These are phyloP conservation scores for Phocoena sinus DNA, from an alignment of 2,113 vertebrate genomes.

Conservation along the genomic window DNA sequence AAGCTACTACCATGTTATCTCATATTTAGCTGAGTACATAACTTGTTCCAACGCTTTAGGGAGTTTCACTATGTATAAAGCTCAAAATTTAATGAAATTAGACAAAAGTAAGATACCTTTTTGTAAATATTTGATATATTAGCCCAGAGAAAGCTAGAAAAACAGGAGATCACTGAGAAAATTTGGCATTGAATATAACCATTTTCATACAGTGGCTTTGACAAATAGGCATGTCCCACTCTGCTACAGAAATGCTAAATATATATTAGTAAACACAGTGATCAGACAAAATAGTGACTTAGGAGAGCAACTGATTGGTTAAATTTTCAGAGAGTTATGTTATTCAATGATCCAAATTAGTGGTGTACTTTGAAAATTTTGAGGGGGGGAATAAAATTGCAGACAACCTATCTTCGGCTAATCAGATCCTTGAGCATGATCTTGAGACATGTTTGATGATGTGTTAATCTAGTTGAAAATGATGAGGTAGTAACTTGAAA, in stretches of 20 bases:
- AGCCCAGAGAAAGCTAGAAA: not conserved
- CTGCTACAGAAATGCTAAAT: not conserved
- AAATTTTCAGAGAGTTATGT: constrained; percentile 41
- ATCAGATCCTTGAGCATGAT: constrained; percentile 46
- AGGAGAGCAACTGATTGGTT: not conserved
- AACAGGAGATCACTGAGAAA: not conserved
- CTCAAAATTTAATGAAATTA: not conserved
- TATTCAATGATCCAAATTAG: constrained; percentile 50
- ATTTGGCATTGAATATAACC: not conserved
- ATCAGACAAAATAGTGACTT: constrained; percentile 37
- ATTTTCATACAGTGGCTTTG: not conserved
- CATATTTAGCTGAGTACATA: not conserved
- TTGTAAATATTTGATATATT: constrained; percentile 10
- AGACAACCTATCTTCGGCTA: not conserved
- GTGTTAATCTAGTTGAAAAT: constrained; percentile 55
- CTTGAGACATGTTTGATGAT: constrained; percentile 5
- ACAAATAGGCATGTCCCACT: not conserved
- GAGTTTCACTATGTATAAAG: not conserved
- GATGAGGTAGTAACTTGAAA: constrained; percentile 17
- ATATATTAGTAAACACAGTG: not conserved
- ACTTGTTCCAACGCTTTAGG: not conserved
- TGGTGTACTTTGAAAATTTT: constrained; percentile 41
- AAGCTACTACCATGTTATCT: not conserved
- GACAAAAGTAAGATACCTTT: not conserved
- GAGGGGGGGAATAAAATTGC: not conserved